Evolutionary conservation across 2,888 invertebrate genomes (phyloP), one percentile per base, ranked within the genome.

Genomic region (Liopterus haemorrhoidalis): DNA sequence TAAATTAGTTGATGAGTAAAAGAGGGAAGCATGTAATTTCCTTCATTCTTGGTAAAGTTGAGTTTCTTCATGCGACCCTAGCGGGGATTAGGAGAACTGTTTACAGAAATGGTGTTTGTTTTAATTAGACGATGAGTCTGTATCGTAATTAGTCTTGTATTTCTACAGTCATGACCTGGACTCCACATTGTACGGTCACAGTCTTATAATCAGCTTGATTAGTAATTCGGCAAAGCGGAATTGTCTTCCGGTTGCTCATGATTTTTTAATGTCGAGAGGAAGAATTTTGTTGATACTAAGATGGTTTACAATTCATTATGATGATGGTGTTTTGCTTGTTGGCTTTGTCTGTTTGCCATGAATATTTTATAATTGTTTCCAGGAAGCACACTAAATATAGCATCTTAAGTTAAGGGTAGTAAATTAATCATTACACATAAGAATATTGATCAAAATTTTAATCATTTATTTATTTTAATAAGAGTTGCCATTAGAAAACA

Each of bases 1-100:
- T 44, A 32, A 44, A 44, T 44, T 44, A 44, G 44, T 38, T 37
- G 38, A 44, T 44, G 44, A 44, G 44, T 15, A 44, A 37, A 44
- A 44, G 43, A 36, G 32, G 22, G 22, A 12, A 36, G 39, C 14
- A 9, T 24, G 15, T 30, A 44, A 44, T 44, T 38, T 44, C 38
- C 37, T 31, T 38, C 38, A 31, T 44, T 38, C 44, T 38, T 42
- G 36, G 20, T 20, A 11, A 8, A 15, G 18, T 9, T 15, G 33
- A 16, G 33, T 11, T 19, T 12, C 12, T 11, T 33, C 19, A 11
- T 20, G 19, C 18, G 18, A 20, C 33, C 20, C 19, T 12, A 18
- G 11, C 33, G 12, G 16, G 27, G 35, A 21, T 36, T 36, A 33
- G 8, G 8, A 16, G 14, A 28, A 30, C 44, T 38, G 38, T 44